phyloP scores from a whole-genome alignment of 2,113 vertebrate genomes.

The Scalopus aquaticus region DNA sequence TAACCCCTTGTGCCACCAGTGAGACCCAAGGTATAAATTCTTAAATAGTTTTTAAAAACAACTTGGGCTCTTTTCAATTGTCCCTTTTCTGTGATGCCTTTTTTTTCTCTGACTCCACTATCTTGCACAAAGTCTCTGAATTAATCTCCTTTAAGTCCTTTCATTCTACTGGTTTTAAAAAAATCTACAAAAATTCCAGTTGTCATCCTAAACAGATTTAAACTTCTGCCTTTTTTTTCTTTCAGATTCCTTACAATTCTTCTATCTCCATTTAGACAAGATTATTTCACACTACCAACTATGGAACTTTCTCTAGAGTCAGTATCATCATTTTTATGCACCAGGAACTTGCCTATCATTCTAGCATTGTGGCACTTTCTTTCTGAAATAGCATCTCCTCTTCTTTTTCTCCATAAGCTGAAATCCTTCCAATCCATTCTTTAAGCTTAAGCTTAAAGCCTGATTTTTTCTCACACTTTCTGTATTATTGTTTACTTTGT shows the following conservation, averaged over 20 bases:
- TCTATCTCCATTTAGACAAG: neutral
- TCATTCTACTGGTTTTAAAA: constrained; percentile 13
- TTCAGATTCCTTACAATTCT: neutral
- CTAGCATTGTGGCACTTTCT: neutral
- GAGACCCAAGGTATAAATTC: too few relatives aligned
- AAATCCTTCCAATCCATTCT: neutral
- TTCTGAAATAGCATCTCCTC: neutral
- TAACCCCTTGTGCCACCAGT: too few relatives aligned
- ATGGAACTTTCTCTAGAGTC: neutral
- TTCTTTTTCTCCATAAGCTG: neutral
- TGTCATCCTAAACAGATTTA: neutral
- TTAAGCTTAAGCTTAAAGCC: neutral
- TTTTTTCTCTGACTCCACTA: constrained; percentile 38
- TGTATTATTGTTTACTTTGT: neutral
- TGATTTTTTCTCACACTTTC: neutral
- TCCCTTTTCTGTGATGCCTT: neutral
- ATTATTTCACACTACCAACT: neutral
- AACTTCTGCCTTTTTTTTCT: neutral
- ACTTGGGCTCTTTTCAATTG: neutral
- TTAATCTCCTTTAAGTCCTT: too few relatives aligned
- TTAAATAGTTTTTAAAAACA: neutral
- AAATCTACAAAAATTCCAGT: neutral
- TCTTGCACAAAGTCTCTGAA: too few relatives aligned
- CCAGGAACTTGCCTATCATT: neutral
- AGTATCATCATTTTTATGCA: neutral